Conservation (phyloP, 2,888 invertebrate genomes). For the Caenorhabditis plicata region DNA sequence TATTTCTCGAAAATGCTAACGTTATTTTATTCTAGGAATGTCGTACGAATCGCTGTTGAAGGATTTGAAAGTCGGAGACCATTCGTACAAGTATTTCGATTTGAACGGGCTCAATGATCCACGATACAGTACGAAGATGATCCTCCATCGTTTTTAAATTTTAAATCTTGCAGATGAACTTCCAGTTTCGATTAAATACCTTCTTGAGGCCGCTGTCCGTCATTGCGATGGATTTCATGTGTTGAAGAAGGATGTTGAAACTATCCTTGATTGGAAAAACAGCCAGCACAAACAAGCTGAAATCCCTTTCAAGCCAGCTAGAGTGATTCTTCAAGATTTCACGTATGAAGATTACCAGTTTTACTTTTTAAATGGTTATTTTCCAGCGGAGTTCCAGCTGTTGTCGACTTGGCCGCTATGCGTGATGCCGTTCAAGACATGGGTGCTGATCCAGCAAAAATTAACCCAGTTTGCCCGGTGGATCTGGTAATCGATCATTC, state of each 20-base stretch:
- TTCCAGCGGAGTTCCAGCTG: slow-evolving; percentile 90
- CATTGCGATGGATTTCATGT: slow-evolving; percentile 96
- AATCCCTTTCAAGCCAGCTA: slow-evolving; percentile 90
- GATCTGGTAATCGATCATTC: slow-evolving; percentile 98
- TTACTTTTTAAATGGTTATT: neutral
- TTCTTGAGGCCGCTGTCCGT: slow-evolving; percentile 90
- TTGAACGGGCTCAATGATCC: slow-evolving; percentile 74
- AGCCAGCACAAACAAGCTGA: slow-evolving; percentile 77
- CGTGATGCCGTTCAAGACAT: slow-evolving; percentile 85
- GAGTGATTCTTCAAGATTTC: slow-evolving; percentile 84
- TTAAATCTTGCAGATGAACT: slow-evolving; percentile 70
- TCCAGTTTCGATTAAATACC: slow-evolving; percentile 86
- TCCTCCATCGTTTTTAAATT: neutral
- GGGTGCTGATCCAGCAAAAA: slow-evolving; percentile 85
- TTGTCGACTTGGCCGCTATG: slow-evolving; percentile 98
- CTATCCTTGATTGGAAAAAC: slow-evolving; percentile 83
- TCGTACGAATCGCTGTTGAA: slow-evolving; percentile 36
- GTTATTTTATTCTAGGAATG: slow-evolving; percentile 24
- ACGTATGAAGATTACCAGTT: slow-evolving; percentile 67
- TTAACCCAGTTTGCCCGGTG: slow-evolving; percentile 94
- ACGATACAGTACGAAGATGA: slow-evolving; percentile 76
- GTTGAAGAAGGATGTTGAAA: slow-evolving; percentile 80
- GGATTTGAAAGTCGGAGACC: slow-evolving; percentile 65
- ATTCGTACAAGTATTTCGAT: slow-evolving; percentile 80
- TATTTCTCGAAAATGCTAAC: no score